Evolutionary conservation across 2,888 invertebrate species (phyloP).

Genomic region (Baccha elongata): DNA sequence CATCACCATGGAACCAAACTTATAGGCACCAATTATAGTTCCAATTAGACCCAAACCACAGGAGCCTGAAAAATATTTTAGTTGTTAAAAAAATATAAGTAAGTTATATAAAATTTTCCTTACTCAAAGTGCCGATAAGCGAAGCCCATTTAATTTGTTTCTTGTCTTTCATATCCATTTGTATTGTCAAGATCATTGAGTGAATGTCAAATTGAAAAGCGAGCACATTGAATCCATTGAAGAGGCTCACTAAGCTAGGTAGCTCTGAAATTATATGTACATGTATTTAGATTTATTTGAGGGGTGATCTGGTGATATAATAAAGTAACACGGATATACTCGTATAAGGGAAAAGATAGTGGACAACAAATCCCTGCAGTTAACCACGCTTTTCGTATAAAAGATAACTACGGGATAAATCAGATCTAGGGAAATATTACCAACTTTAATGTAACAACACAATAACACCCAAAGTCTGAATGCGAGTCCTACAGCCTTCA

Average conservation of each 20-base stretch:
- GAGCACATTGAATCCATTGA: constrained; percentile 87
- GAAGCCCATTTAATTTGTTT: constrained; percentile 89
- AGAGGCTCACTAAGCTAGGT: constrained; percentile 83
- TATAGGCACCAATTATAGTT: constrained; percentile 85
- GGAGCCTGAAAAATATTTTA: constrained; percentile 81
- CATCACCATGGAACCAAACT: constrained; percentile 86
- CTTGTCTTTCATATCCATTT: constrained; percentile 94
- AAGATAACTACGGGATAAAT: too few relatives aligned
- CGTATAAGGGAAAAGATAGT: too few relatives aligned
- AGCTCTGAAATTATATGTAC: constrained; percentile 79
- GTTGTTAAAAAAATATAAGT: constrained; percentile 32
- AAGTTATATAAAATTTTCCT: too few relatives aligned
- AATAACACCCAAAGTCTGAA: too few relatives aligned
- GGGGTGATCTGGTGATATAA: too few relatives aligned
- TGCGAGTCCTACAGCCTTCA: too few relatives aligned
- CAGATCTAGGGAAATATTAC: too few relatives aligned
- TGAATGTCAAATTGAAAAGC: constrained; percentile 92
- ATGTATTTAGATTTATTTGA: too few relatives aligned
- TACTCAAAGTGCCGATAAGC: constrained; percentile 87
- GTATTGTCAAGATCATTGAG: constrained; percentile 93
- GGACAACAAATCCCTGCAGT: too few relatives aligned
- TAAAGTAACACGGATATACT: too few relatives aligned
- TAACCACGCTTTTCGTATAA: too few relatives aligned
- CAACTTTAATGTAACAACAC: too few relatives aligned
- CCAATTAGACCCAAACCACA: constrained; percentile 87